Evolutionary conservation across 2,797 vertebrate genomes (phyloP).

Genomic region (Rhinophrynus dorsalis): DNA sequence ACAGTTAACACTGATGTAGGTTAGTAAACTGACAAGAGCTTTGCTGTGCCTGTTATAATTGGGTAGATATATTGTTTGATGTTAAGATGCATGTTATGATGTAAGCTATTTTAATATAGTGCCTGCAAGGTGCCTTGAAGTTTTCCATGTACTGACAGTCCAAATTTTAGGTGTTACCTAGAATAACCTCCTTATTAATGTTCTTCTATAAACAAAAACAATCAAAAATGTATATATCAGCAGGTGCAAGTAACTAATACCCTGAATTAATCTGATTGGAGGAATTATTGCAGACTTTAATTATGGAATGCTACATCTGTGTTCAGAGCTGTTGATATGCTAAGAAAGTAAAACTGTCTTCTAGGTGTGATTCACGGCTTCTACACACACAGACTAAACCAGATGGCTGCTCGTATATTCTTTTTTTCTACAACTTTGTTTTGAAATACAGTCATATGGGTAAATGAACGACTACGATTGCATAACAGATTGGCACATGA

Average conservation of each 20-base stretch:
- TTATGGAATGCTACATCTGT: slow-evolving; percentile 65
- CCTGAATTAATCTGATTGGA: slow-evolving; percentile 55
- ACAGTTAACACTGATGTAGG: no score
- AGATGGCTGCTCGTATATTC: slow-evolving; percentile 62
- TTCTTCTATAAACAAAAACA: no score
- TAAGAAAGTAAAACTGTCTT: slow-evolving; percentile 64
- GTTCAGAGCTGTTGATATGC: slow-evolving; percentile 63
- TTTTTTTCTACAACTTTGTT: slow-evolving; percentile 50
- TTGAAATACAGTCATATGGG: slow-evolving; percentile 53
- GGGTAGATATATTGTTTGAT: no score
- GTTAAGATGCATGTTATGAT: no score
- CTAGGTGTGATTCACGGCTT: slow-evolving; percentile 63
- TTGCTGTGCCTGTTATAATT: no score
- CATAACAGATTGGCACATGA: slow-evolving; percentile 26
- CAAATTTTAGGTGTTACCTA: no score
- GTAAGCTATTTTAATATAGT: no score
- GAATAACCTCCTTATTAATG: no score
- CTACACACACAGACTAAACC: slow-evolving; percentile 58
- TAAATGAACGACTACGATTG: slow-evolving; percentile 52
- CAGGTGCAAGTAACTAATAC: slow-evolving; percentile 55
- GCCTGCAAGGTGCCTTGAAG: no score
- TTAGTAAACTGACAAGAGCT: no score
- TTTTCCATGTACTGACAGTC: no score
- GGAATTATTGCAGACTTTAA: slow-evolving; percentile 57
- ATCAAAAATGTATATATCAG: slow-evolving; percentile 41